Base-by-base conservation (phyloP, 2,113 vertebrate species). In the Halichoeres trimaculatus region DNA sequence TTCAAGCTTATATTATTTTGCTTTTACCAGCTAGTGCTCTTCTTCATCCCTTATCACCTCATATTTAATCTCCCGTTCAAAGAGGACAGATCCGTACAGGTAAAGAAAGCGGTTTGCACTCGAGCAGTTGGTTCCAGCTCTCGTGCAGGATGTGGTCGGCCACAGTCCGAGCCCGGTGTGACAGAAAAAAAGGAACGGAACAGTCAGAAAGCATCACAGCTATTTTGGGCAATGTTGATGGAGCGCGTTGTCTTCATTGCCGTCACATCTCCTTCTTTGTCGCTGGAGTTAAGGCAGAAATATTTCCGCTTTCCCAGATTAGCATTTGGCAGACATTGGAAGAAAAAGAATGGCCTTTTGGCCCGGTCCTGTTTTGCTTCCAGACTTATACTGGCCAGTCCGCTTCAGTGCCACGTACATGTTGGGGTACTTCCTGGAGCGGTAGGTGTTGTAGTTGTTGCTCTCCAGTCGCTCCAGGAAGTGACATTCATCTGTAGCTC, bases 261-360 rank as follows among this genome's bases (percentile, higher is more conserved):
- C 80, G 26, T 88, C 85, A 87, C 81, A 83, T 83, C 70, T 72
- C 71, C 38, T 20, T 43, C 40, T 76, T 56, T 30, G 17, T 73
- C 16, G n/a, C 47, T 35, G 40, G 16, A 14, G 41, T 45, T 4
- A 45, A 45, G 43, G 35, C 62, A 5, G 19, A 34, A 12, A 16
- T 38, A 41, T 45, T 56, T 62, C 51, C 47, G 30, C 0, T 5
- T n/a, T 50, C 65, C 38, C 64, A 16, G 74, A 63, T 96, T 95
- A 99, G 93, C 93, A 92, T 82, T 96, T 98, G 78, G 95, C 94
- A 48, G 97, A 96, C 97, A 99, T 99, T 1, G 98, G 98, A 47
- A 99, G 98, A 57, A 99, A 99, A 74, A 99, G 97, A 76, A 99
- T 96, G 76, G 98, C 97, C 92, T 99, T 99, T 93, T 99, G 98